Evolutionary conservation across 2,113 vertebrate species (phyloP), one percentile per base, ranked within the genome.

Genomic region (Rhynchopsitta pachyrhyncha): DNA sequence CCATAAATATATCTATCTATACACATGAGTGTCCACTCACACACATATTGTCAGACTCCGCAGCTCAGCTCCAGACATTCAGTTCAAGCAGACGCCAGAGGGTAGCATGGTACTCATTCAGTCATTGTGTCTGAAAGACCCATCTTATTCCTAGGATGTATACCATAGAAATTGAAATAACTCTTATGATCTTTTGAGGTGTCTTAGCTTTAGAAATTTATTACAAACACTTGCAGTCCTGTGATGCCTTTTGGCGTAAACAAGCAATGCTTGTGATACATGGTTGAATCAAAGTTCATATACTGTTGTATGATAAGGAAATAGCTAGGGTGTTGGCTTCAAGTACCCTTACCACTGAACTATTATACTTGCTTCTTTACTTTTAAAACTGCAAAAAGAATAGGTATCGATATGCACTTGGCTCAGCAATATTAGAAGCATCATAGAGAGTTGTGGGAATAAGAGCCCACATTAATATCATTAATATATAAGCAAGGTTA

Each of bases 11-110:
- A 24, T 53, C 5, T 63, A 4, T 85, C 28, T 47, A 77, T 28
- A 53, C 12, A 59, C 5, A 0, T 35, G 4, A 11, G 7, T 3
- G 3, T 37, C 31, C 7, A 33, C 22, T 27, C 6, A 28, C 49
- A 46, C 2, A 27, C 10, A 7, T 17, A 13, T 6, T 71, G 33
- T 70, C 14, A 39, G 35, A 23, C 13, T 82, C 60, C 39, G 39
- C 13, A 69, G 33, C 25, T 76, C 39, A 68, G 14, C 7, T 86
- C 35, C 71, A 68, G 41, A 16, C 6, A 20, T 24, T 55, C 24
- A 82, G 10, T 46, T 90, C 27, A 77, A 44, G 20, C 10, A 80
- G 27, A n/a, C 25, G 17, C 20, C 31, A 82, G 35, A 41, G 18
- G 28, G 37, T 29, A 15, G 41, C 22, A 13, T 22, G 18, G 29